Percentiles rank a stretch among this genome's conserved stretches.
Evolutionary conservation across 2,888 invertebrate species (phyloP).

Genomic region (Keiferia lycopersicella): DNA sequence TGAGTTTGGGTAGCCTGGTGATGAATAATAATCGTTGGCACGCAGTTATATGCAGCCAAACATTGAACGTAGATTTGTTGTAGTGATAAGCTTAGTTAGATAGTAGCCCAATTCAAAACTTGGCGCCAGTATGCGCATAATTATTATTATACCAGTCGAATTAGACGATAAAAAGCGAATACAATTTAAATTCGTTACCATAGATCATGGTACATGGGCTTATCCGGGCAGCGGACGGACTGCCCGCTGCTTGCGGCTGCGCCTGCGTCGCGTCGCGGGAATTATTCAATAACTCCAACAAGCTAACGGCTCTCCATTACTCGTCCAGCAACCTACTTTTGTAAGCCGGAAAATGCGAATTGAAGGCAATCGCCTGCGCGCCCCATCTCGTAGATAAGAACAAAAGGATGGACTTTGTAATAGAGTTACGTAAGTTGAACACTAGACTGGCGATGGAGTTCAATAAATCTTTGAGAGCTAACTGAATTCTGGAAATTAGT

Average conservation of each 20-base stretch:
- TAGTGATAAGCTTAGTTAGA: not conserved
- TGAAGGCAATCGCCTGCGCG: conserved; percentile 75
- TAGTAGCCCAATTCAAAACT: not conserved
- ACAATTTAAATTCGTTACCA: conserved; percentile 42
- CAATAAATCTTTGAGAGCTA: conserved; percentile 8
- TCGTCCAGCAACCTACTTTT: conserved; percentile 74
- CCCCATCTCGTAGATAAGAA: conserved; percentile 45
- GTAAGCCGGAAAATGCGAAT: conserved; percentile 78
- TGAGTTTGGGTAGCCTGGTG: not conserved
- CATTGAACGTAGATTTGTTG: conserved; percentile 10
- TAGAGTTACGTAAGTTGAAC: conserved; percentile 4
- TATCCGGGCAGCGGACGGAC: conserved; percentile 44
- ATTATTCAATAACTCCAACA: conserved; percentile 79
- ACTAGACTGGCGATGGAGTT: not conserved
- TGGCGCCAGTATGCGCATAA: not conserved
- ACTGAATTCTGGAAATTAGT: not conserved
- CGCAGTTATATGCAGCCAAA: conserved; percentile 11
- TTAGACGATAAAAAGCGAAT: not conserved
- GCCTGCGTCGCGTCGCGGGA: conserved; percentile 51
- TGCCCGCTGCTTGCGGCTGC: conserved; percentile 47
- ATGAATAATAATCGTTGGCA: conserved; percentile 12
- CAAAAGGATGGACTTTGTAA: conserved; percentile 16
- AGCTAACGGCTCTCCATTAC: conserved; percentile 76
- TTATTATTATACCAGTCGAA: not conserved
- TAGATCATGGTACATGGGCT: conserved; percentile 47